Base-by-base conservation (phyloP, 2,797 vertebrate species). In the Fistularia tabacaria region DNA sequence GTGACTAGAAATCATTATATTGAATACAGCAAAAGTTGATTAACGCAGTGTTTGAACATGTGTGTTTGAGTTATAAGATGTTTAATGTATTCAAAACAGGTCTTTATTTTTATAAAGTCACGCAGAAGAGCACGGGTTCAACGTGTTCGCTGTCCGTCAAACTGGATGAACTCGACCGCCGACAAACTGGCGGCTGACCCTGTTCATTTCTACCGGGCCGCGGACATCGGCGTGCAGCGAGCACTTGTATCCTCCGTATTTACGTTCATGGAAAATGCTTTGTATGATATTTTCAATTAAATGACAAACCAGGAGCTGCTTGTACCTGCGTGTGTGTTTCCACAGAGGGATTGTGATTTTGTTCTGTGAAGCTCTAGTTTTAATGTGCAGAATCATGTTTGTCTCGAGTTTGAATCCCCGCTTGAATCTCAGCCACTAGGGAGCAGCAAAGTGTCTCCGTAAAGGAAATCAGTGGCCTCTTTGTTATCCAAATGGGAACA, bases 271-370 rank as follows among this genome's bases (percentile, higher is more conserved):
- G 49, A 64, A 75, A 84, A 83, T 53, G 56, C 66, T 85, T 89
- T 87, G 69, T 86, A 86, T 81, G 12, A 79, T 73, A 79, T 88
- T 90, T 88, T 80, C 64, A 79, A 88, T 76, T 86, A 88, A 90
- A 88, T 77, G 53, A 45, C 38, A 81, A 74, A 71, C 55, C 0
- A 54, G 59, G 14, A 55, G 3, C 1, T 49, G 10, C 40, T 12
- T 64, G 39, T 56, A 12, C 25, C 40, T 15, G 12, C 46, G 46
- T 51, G 50, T 15, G 38, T 51, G 49, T 14, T 25, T 25, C 25
- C 25, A 25, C 25, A 25, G 25, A 25, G 25, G 25, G 25, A 25
- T 25, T 5, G 25, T n/a, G n/a, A n/a, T n/a, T n/a, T n/a, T n/a
- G n/a, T n/a, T n/a, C n/a, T n/a, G n/a, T n/a, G n/a, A n/a, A n/a